Percentiles rank a stretch among this genome's conserved stretches.
These are phyloP conservation scores for Hydra vulgaris DNA, from an alignment of 30 jellyfish, hydroid and myxozoan genomes.

Conservation along the genomic window DNA sequence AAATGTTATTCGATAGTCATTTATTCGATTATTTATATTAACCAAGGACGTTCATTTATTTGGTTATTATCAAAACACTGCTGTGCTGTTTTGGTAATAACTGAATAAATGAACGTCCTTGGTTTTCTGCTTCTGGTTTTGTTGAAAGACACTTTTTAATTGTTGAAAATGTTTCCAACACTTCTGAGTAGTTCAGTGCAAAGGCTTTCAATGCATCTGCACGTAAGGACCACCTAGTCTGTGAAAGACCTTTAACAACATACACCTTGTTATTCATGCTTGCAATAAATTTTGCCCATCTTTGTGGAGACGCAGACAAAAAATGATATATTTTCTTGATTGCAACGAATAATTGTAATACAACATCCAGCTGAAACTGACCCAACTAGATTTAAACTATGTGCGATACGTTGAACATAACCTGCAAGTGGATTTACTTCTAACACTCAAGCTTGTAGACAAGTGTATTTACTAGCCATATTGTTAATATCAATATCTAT, in stretches of 20 bases:
- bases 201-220: background rate
- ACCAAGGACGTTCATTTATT: no score
- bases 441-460: background rate
- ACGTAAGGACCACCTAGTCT: background rate
- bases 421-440: background rate
- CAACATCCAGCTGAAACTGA: background rate
- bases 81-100: background rate
- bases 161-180: background rate
- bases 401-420: background rate
- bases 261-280: background rate
- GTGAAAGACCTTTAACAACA: background rate
- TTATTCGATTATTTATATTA: no score
- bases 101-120: background rate
- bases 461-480: background rate
- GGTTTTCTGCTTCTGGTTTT: background rate
- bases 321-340: background rate
- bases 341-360: background rate
- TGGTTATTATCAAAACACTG: no score
- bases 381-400: background rate
- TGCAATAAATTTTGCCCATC: background rate
- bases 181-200: background rate
- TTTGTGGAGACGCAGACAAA: background rate
- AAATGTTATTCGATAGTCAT: background rate
- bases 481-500: background rate
- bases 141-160: background rate